phyloP scores from a whole-genome alignment of 2,797 vertebrate species.

The Numenius phaeopus region DNA sequence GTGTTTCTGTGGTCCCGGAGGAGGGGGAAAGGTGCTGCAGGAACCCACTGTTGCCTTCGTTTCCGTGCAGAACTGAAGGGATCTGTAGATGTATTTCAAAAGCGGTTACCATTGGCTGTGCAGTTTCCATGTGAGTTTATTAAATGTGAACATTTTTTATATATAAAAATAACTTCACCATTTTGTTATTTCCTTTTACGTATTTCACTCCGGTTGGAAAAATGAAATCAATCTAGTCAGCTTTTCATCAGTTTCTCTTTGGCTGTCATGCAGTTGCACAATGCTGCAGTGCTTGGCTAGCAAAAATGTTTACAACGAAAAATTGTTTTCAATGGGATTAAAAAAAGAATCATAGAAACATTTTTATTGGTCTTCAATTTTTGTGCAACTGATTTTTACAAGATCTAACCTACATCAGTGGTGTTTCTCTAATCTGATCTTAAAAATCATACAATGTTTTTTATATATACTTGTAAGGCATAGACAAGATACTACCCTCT shows the following conservation, averaged over 20 bases:
- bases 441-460: neutral
- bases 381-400: constrained; percentile 26
- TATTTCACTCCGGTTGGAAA: constrained; percentile 66
- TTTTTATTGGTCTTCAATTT: constrained; percentile 64
- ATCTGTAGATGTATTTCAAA: neutral
- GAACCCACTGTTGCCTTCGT: neutral
- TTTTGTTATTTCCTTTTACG: constrained; percentile 75
- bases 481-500: neutral
- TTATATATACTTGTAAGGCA: neutral
- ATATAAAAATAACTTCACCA: constrained; percentile 70
- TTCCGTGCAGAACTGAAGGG: neutral
- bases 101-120: constrained; percentile 6
- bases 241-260: constrained; percentile 75
- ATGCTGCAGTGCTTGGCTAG: constrained; percentile 72
- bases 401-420: neutral
- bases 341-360: constrained; percentile 66
- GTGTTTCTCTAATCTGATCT: constrained; percentile 32
- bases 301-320: constrained; percentile 71
- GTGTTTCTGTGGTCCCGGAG: neutral
- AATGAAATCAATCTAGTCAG: constrained; percentile 74
- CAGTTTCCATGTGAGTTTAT: constrained; percentile 52
- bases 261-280: constrained; percentile 73
- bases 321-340: constrained; percentile 72
- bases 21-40: neutral
- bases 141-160: constrained; percentile 53